These are phyloP conservation scores for Lochmaea crataegi DNA, from an alignment of 2,888 invertebrate genomes.

Conservation along the genomic window DNA sequence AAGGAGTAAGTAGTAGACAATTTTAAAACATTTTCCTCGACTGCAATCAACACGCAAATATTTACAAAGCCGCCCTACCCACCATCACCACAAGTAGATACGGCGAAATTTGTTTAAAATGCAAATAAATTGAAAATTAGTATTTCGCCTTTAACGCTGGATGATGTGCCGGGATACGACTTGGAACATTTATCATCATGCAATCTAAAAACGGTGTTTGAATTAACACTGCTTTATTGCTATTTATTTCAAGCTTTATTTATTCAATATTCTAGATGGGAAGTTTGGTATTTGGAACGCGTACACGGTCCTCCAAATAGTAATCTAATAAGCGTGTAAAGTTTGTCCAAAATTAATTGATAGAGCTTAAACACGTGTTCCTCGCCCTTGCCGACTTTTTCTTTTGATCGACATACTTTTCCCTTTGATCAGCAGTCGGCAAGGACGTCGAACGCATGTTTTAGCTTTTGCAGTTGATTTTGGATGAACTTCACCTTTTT, in stretches of 20 bases:
- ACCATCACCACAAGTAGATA: slow-evolving; percentile 37
- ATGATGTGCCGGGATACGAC: not conserved
- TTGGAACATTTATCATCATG: not conserved
- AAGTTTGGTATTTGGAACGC: not conserved
- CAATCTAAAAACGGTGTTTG: not conserved
- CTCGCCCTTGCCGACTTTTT: too few species aligned
- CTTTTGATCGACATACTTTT: too few species aligned
- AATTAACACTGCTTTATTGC: not conserved
- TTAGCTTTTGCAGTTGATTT: too few species aligned
- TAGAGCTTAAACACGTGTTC: too few species aligned
- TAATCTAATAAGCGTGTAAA: too few species aligned
- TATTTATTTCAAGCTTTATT: not conserved
- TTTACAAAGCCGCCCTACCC: slow-evolving; percentile 38
- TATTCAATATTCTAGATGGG: not conserved
- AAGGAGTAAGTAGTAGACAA: slow-evolving; percentile 39
- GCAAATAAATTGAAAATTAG: slow-evolving; percentile 46
- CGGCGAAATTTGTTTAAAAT: slow-evolving; percentile 44
- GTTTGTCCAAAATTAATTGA: too few species aligned
- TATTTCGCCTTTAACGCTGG: slow-evolving; percentile 26
- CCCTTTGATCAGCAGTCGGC: too few species aligned
- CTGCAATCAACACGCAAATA: slow-evolving; percentile 48
- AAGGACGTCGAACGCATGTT: too few species aligned
- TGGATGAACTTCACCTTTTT: too few species aligned
- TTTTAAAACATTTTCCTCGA: slow-evolving; percentile 37
- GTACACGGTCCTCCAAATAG: too few species aligned